A percentile compares a stretch with the other conserved stretches of the same genome.
Conservation (phyloP, 2,888 invertebrate genomes). For the Spodoptera littoralis region DNA sequence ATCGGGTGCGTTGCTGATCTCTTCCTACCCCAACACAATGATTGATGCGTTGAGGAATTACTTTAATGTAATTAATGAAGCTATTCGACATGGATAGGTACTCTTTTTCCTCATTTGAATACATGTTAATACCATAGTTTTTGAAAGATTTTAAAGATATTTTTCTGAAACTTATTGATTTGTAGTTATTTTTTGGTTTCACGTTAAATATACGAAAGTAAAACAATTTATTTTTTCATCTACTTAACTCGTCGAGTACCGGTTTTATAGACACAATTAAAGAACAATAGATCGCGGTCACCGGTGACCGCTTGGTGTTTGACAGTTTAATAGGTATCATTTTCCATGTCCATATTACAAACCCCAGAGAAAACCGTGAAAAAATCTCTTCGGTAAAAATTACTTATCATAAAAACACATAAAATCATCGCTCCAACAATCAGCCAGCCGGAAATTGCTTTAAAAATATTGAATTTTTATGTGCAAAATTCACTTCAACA, state of each 20-base stretch:
- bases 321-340: no score
- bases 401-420: constrained; percentile 25
- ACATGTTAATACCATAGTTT: no score
- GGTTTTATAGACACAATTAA: no score
- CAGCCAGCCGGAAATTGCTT: constrained; percentile 33
- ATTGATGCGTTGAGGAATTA: constrained; percentile 75
- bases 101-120: constrained; percentile 37
- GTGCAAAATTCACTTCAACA: constrained; percentile 25
- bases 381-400: constrained; percentile 3
- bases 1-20: constrained; percentile 75
- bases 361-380: background rate
- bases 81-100: constrained; percentile 49
- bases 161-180: no score
- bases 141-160: no score
- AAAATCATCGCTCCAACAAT: constrained; percentile 33
- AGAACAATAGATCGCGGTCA: no score
- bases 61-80: constrained; percentile 69
- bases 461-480: constrained; percentile 48
- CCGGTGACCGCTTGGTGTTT: no score
- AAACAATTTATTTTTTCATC: background rate
- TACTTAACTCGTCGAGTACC: no score
- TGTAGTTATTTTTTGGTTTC: no score
- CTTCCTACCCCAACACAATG: constrained; percentile 70
- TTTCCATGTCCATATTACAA: background rate
- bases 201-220: background rate